phyloP scores from a whole-genome alignment of 2,797 vertebrate genomes.

The Tokudaia muenninki region DNA sequence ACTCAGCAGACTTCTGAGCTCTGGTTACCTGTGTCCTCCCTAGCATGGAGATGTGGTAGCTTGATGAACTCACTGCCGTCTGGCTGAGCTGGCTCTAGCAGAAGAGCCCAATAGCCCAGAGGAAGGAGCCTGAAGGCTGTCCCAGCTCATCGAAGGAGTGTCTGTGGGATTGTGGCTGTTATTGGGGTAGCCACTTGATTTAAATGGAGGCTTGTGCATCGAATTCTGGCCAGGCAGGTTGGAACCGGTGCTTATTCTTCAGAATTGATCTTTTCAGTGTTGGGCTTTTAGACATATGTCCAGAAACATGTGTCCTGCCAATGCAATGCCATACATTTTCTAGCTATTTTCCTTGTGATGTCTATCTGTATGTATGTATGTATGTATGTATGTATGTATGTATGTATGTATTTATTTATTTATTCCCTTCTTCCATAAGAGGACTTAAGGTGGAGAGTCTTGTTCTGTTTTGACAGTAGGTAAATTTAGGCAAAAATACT shows the following conservation, averaged over 20 bases:
- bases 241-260: accelerated
- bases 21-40: accelerated
- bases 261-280: not conserved
- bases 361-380: not conserved
- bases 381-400: slow-evolving; percentile 4
- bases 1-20: not conserved
- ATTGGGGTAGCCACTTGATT: not conserved
- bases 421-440: not conserved
- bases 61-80: not conserved
- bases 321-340: not conserved
- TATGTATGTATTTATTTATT: not conserved
- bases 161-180: not conserved
- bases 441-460: not conserved
- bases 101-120: accelerated
- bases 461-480: not conserved
- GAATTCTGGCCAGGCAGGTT: not conserved
- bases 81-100: not conserved
- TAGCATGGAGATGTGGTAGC: not conserved
- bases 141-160: not conserved
- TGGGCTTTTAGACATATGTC: not conserved
- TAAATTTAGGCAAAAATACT: not conserved
- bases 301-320: not conserved
- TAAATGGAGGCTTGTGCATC: not conserved
- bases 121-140: not conserved
- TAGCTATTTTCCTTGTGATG: not conserved